Evolutionary conservation across 2,797 vertebrate genomes (phyloP), one percentile per base, ranked within the genome.

Genomic region (Myripristis murdjan): DNA sequence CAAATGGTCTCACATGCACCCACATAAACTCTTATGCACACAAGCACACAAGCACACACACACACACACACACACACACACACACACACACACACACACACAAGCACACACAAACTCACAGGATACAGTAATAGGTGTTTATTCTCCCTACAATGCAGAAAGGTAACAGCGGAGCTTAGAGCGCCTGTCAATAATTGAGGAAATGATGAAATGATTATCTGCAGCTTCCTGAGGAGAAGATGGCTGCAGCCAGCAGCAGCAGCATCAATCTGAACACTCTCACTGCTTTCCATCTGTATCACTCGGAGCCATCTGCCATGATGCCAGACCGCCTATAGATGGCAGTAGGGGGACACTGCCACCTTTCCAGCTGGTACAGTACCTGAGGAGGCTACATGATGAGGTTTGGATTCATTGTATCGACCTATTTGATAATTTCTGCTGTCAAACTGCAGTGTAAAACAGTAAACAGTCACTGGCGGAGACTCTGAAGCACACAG

Each of bases 201-300:
- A 75, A 87, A 87, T 84, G 81, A 86, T 83, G 77, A 76, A 86
- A 84, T 87, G 79, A 87, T 89, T 86, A 87, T 82, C 51, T 61
- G 70, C 71, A 35, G 58, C 43, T 58, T 71, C 76, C 76, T 47
- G 0, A 12, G 52, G 75, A n/a, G 60, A 53, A 18, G 66, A 61
- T 20, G 54, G 23, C 59, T 79, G 66, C 55, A 77, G 71, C 51
- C 66, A 39, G 28, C 47, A 33, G 55, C 58, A 64, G 59, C 53
- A 43, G 63, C 35, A 28, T 5, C 53, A 18, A 35, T 2, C 39
- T 4, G 16, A 43, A 10, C 61, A 31, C 46, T 14, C 37, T 23
- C n/a, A 57, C 67, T 33, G 80, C 56, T 69, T 47, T 60, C 35
- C n/a, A n/a, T 18, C 59, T n/a, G 16, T 47, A 69, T 75, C 79